These are phyloP conservation scores for Rhagologus leucostigma DNA, from an alignment of 2,113 vertebrate species.

Conservation along the genomic window DNA sequence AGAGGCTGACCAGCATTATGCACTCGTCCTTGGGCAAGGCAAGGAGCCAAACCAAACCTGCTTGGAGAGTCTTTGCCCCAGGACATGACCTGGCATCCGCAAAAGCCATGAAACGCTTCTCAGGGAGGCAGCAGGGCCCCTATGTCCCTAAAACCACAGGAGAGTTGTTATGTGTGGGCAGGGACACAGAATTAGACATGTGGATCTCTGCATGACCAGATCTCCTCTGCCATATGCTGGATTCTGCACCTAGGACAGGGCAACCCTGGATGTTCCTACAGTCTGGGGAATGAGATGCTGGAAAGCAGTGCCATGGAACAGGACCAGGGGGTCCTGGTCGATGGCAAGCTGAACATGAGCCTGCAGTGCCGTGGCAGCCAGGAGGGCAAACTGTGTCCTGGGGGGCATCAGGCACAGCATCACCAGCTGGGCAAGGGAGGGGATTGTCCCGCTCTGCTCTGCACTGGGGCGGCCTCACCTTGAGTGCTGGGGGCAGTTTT, in stretches of 20 bases:
- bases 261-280: not conserved
- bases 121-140: not conserved
- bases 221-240: not conserved
- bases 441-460: not conserved
- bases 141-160: rapidly evolving
- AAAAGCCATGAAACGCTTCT: not conserved
- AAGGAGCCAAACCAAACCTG: not conserved
- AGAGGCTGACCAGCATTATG: not conserved
- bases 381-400: rapidly evolving
- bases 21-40: not conserved
- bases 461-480: rapidly evolving
- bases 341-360: rapidly evolving
- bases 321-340: rapidly evolving
- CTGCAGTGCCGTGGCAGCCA: not conserved
- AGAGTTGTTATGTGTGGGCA: too few relatives aligned
- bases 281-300: not conserved
- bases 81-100: rapidly evolving
- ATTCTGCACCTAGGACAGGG: not conserved
- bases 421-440: rapidly evolving
- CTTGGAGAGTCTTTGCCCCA: not conserved
- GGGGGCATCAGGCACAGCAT: not conserved
- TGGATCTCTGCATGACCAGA: rapidly evolving
- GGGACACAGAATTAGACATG: not conserved
- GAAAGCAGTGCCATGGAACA: not conserved
- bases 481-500: rapidly evolving